Base-by-base conservation (phyloP, 2,888 invertebrate genomes). In the Laspeyria flexula region DNA sequence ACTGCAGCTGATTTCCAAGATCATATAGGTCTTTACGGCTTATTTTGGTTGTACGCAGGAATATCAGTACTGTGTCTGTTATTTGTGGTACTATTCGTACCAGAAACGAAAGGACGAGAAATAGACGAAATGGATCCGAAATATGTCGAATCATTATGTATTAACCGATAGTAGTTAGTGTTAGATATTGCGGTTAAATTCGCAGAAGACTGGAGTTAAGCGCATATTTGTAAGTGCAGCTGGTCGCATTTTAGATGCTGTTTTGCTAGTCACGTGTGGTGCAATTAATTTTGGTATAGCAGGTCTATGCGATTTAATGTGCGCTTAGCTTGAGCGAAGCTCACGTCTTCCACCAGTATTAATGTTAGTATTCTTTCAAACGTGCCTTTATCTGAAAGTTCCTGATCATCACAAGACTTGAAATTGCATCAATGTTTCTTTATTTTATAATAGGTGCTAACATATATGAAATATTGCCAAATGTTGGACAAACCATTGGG, bases 91-190 rank as follows among this genome's bases (percentile, higher is more conserved):
- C 94, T 96, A 58, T 96, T 95, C 75, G 96, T 98, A 2, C 98
- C 98, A 0, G 98, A 98, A 88, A 98, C 98, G 5, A 97, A 97
- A 81, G 98, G 98, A 1, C 95, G 96, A 55, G 96, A 97, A 74
- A 94, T 98, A 65, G 97, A 97, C 75, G 97, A 98, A 85, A 97
- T 98, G 95, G 96, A 96, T 75, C 94, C 95, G 1, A 94, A 94
- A 58, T 94, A 94, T 70, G 93, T 94, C 0, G 92, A 92, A 75
- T 93, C 93, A 6, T 80, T 93, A 45, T 92, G 92, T 76, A 92
- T 93, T 57, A 93, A 93, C 72, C 93, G 93, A 89, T 93, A 91
- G 83, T 83, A 67, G 65, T 63, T 13, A 38, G 11, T 49, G 18
- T 43, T 35, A 18, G 34, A 12, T 43, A 34, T 31, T 9, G 27